Percentiles rank a stretch among this genome's conserved stretches.
Conservation (phyloP, 1,140 invertebrate species). For the Drosophila nannoptera region DNA sequence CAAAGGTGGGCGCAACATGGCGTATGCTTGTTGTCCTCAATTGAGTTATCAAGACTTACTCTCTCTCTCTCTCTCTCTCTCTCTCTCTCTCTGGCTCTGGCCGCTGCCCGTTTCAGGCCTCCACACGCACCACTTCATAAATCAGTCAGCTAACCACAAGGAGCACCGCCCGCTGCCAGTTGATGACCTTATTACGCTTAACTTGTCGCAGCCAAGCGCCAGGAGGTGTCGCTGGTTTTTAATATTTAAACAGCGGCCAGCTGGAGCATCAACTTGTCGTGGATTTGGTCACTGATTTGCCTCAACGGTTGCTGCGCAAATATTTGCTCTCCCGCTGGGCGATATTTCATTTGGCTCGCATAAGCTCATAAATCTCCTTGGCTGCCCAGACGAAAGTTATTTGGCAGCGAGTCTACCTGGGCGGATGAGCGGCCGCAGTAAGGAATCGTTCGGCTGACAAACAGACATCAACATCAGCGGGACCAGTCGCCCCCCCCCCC, state of each 20-base stretch:
- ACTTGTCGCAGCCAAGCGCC: slow-evolving; percentile 29
- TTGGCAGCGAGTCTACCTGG: slow-evolving; percentile 31
- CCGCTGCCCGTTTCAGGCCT: neutral
- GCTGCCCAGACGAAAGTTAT: slow-evolving; percentile 17
- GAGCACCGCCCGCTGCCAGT: slow-evolving; percentile 41
- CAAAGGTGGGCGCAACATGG: slow-evolving; percentile 52
- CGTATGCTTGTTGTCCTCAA: slow-evolving; percentile 70
- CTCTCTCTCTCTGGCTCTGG: neutral
- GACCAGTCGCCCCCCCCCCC: no score
- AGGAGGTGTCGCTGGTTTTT: slow-evolving; percentile 37
- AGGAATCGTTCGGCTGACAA: slow-evolving; percentile 73
- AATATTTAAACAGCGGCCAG: slow-evolving; percentile 57
- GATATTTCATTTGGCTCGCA: slow-evolving; percentile 68
- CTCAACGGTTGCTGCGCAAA: slow-evolving; percentile 50
- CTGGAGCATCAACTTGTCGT: slow-evolving; percentile 26
- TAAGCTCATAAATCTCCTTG: slow-evolving; percentile 65
- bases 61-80: neutral
- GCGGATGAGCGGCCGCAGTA: slow-evolving; percentile 57
- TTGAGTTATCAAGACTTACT: slow-evolving; percentile 61
- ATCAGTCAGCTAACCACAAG: slow-evolving; percentile 64
- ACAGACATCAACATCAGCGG: slow-evolving; percentile 70
- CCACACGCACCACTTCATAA: slow-evolving; percentile 61
- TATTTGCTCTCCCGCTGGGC: slow-evolving; percentile 63
- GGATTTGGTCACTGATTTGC: slow-evolving; percentile 55
- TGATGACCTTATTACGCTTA: slow-evolving; percentile 70